phyloP scores from a whole-genome alignment of 2,113 vertebrate genomes.

The Todiramphus chloris region DNA sequence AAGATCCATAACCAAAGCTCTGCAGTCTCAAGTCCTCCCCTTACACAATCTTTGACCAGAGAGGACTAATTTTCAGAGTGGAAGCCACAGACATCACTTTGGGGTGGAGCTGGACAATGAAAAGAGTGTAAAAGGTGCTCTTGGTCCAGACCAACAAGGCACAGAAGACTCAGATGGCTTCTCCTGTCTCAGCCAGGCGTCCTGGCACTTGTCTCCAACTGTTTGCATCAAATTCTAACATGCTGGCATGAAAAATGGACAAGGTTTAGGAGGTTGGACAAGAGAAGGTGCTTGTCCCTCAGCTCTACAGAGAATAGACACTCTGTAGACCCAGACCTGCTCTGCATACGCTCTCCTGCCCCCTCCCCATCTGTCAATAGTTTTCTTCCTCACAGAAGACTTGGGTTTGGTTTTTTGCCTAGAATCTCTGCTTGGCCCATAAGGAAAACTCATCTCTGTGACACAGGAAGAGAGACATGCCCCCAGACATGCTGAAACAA shows the following conservation, averaged over 20 bases:
- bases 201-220: not conserved
- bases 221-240: not conserved
- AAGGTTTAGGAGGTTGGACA: rapidly evolving
- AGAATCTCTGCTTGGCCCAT: not conserved
- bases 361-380: not conserved
- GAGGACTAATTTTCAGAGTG: not conserved
- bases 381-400: not conserved
- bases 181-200: not conserved
- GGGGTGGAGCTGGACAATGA: not conserved
- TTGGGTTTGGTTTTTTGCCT: not conserved
- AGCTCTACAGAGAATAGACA: rapidly evolving
- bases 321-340: not conserved
- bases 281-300: rapidly evolving
- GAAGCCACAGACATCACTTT: not conserved
- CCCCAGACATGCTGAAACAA: not conserved
- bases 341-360: rapidly evolving
- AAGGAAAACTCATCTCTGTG: not conserved
- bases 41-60: rapidly evolving
- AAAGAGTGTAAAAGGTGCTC: too few species aligned
- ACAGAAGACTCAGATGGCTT: not conserved
- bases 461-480: not conserved
- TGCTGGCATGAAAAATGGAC: rapidly evolving
- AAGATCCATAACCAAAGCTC: not conserved
- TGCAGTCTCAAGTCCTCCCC: not conserved
- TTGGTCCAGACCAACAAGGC: not conserved